Evolutionary conservation across 1,140 invertebrate species (phyloP), one percentile per base, ranked within the genome.

Genomic region (Neodiprion pinetum): DNA sequence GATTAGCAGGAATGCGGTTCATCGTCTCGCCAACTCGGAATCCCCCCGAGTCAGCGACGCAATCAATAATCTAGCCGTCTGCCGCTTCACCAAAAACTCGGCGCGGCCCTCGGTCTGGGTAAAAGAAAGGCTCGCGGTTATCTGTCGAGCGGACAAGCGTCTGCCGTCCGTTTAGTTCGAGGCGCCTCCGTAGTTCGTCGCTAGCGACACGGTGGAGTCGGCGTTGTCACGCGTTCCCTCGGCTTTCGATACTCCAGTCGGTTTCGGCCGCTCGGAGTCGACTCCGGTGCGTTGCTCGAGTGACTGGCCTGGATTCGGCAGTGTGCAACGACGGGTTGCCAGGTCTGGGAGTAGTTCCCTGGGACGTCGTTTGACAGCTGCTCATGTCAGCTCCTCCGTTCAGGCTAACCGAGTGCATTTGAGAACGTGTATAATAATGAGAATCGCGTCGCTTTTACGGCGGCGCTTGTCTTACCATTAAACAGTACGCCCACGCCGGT

Each of bases 401-500:
- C 10, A 21, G 67, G 14, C 11, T 69, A 65, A 14, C 61, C 67
- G 67, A 69, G 67, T 69, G 67, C 67, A 69, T 12, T 23, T 69
- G 67, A 69, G 11, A 47, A 17, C 40, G 17, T 69, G 67, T 61
- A 12, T 65, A 17, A 65, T 65, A 17, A 69, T 69, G 14, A 23
- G n/a, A 69, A 47, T 69, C 40, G 67, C 11, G 11, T 21, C 11
- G 23, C 67, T 14, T 21, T 40, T 40, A 40, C 10, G 21, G 23
- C 67, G 67, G 23, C 2, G 12, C 21, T 69, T 21, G 67, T 69
- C 71, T 74, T 2, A 40, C 28, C 5, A 40, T 40, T 40, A 40
- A 49, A 28, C 66, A 61, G 72, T 72, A 74, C 70, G 78, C 78
- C 78, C 76, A 77, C 76, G 74, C 76, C 76, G 77, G 73, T 75